Evolutionary conservation across 2,113 vertebrate species (phyloP), one percentile per base, ranked within the genome.

Genomic region (Elephas maximus): DNA sequence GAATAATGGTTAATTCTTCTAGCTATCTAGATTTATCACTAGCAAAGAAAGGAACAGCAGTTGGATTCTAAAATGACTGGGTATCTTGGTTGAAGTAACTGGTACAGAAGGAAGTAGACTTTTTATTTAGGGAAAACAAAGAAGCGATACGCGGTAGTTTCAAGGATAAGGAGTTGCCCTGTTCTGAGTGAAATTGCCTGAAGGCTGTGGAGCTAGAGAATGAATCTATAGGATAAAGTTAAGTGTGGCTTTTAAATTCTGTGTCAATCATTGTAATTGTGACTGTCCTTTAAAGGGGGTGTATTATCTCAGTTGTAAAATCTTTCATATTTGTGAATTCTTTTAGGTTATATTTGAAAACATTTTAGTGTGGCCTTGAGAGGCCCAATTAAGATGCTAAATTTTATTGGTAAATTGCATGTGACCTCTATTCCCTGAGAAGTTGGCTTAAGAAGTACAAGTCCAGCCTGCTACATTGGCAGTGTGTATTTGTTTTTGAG

Each of bases 401-500:
- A 74, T 41, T 62, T 51, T 45, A 78, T 48, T 37, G 69, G 82
- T 45, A 76, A 69, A 41, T 48, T 71, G 65, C 0, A 3, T 11
- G 15, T 60, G 65, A 79, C 81, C 81, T 63, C 45, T 89, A 60
- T 76, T 92, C 85, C 45, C 57, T 24, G 78, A 93, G 78, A 88
- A 44, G 69, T 28, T 30, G 87, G 51, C 60, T 2, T 53, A 28
- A 37, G 33, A 82, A 65, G 15, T 12, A 17, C 82, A 89, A n/a
- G 48, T 80, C 87, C 37, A 71, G 91, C 89, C 80, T 62, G 83
- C 77, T 57, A 0, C 26, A 0, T 2, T 0, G n/a, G 87, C 26
- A 17, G 1, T 0, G 0, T 23, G 2, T 45, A 28, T 93, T 95
- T 98, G 97, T 96, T 97, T 97, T 96, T 79, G 80, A 97, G 83